Conservation (phyloP, 1,140 invertebrate species). For the Paraescarpia echinospica region DNA sequence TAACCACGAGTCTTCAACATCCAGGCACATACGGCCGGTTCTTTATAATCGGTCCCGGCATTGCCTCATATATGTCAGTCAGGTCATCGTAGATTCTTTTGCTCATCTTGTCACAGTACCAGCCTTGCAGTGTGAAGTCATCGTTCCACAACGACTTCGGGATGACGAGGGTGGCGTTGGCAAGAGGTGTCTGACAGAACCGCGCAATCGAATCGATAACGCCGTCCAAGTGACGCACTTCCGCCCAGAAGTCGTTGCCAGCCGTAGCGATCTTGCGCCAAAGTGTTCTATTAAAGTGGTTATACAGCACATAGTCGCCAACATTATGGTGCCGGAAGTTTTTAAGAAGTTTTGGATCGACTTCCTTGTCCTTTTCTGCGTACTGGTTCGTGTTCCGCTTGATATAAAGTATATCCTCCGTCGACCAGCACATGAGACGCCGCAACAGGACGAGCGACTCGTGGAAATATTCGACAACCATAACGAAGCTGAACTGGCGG, state of each 20-base stretch:
- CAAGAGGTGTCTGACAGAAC: not conserved
- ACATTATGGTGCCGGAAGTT: not conserved
- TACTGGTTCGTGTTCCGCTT: not conserved
- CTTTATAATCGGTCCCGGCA: not conserved
- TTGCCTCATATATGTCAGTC: not conserved
- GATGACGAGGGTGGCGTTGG: too few relatives aligned
- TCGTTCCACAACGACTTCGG: not conserved
- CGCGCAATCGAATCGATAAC: not conserved
- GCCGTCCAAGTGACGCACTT: conserved; percentile 13
- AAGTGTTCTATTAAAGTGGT: conserved; percentile 27
- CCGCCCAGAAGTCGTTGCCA: conserved; percentile 13
- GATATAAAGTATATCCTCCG: conserved; percentile 56
- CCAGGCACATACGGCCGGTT: not conserved
- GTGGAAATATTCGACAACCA: conserved; percentile 63
- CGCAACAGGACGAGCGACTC: conserved; percentile 62
- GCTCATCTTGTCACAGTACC: not conserved
- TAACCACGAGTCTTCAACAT: not conserved
- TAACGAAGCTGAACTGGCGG: conserved; percentile 41
- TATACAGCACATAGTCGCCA: not conserved
- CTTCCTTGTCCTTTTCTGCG: not conserved
- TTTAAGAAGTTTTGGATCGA: not conserved
- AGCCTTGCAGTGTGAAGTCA: not conserved
- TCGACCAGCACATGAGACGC: conserved; percentile 60
- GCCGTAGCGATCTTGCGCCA: conserved; percentile 10
- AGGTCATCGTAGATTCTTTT: not conserved